Conservation (phyloP, 2,797 vertebrate genomes). For the Eremophila alpestris region DNA sequence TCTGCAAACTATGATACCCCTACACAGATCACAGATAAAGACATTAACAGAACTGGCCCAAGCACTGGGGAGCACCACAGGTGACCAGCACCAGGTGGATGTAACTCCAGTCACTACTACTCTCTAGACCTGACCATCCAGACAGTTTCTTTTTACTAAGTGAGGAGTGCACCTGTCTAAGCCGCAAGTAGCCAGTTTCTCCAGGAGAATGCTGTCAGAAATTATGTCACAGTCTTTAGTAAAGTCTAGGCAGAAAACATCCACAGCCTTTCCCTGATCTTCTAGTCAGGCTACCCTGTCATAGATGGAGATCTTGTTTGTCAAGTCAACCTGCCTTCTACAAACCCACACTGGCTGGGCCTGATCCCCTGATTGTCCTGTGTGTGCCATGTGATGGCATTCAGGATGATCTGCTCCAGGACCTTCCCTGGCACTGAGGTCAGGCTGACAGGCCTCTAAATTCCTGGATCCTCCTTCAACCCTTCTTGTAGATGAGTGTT, state of each 20-base stretch:
- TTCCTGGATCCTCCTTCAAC: background rate
- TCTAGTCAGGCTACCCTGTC: background rate
- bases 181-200: background rate
- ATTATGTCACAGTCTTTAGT: background rate
- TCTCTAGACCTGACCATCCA: rapidly evolving
- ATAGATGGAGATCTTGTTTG: background rate
- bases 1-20: background rate
- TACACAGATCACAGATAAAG: background rate
- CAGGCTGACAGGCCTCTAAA: background rate
- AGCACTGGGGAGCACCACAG: too few relatives aligned
- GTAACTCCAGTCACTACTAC: background rate
- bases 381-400: rapidly evolving
- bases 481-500: background rate
- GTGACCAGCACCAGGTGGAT: rapidly evolving
- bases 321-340: background rate
- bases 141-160: background rate
- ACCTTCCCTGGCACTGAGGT: background rate
- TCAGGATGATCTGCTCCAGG: background rate
- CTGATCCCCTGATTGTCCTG: background rate
- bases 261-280: background rate
- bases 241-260: background rate
- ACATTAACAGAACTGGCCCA: background rate
- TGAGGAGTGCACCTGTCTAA: background rate
- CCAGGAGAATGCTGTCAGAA: background rate
- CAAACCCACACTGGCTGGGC: background rate